phyloP scores from a whole-genome alignment of 2,797 vertebrate species.

The Enteromius mattozi region DNA sequence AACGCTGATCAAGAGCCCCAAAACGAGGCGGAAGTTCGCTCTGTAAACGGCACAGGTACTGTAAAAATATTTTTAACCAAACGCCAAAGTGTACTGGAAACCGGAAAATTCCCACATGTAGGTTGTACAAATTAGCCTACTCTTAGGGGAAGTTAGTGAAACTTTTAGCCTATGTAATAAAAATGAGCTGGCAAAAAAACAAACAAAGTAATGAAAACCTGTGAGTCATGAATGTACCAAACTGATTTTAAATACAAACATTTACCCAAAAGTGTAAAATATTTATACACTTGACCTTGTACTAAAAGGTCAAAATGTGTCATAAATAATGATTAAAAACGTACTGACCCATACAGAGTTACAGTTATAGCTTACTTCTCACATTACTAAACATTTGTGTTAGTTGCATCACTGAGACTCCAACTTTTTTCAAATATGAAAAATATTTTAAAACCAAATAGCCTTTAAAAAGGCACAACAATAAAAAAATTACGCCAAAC shows the following conservation, averaged over 20 bases:
- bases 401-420: not conserved
- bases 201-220: not conserved
- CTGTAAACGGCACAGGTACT: conserved; percentile 46
- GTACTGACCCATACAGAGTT: too few relatives aligned
- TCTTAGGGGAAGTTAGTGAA: not conserved
- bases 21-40: not conserved
- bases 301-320: not conserved
- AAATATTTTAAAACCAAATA: not conserved
- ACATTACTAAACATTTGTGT: not conserved
- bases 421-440: not conserved
- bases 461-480: not conserved
- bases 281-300: not conserved
- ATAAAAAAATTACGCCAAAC: not conserved
- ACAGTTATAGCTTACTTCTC: not conserved
- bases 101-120: not conserved
- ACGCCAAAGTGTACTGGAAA: not conserved
- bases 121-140: not conserved
- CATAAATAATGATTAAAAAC: not conserved
- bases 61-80: not conserved
- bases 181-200: too few relatives aligned
- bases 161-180: not conserved
- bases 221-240: not conserved
- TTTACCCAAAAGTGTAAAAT: too few relatives aligned
- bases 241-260: not conserved
- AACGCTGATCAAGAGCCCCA: not conserved